Base-by-base conservation (phyloP, 2,888 invertebrate species). In the Linyphia triangularis region DNA sequence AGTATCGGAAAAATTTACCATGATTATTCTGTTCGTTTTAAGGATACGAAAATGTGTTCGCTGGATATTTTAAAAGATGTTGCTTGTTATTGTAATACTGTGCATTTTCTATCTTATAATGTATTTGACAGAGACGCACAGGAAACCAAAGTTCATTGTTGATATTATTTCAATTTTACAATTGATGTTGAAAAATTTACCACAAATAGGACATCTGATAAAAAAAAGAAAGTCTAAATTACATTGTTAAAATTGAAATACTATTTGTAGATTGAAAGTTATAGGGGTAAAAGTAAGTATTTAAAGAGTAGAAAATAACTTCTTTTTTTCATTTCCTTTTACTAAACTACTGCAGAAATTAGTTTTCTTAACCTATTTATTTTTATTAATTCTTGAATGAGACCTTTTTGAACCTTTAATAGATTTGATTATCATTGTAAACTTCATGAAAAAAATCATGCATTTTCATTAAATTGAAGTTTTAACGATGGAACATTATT, bases 141-240 rank as follows among this genome's bases (percentile, higher is more conserved):
- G 30, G 67, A 67, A 77, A 67, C 28, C 59, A 22, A 84, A 84
- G 84, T 84, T 75, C 84, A 84, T 69, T 84, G 84, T 84, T 84
- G 84, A 75, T 61, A 82, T 57, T 84, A 63, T 77, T 77, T 84
- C 77, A 77, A 84, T 84, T 84, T 77, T 84, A 84, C 75, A 59
- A 84, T 81, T 57, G n/a, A 40, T 77, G 84, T 84, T 84, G 61
- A 73, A 33, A 81, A 51, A 16, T 51, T 9, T 51, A n/a, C n/a
- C 16, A 16, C 16, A 16, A 16, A 51, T n/a, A 51, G n/a, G 13
- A 51, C 24, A 70, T 10, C 10, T 70, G 16, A 16, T 43, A 61
- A 61, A 24, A 26, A 19, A n/a, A 43, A 43, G 43, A 24, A 43
- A 37, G 37, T 70, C 13, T 70, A 22, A 70, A 43, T 13, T 16